phyloP scores from a whole-genome alignment of 1,140 invertebrate species.

The Diplogasteroides magnus region DNA sequence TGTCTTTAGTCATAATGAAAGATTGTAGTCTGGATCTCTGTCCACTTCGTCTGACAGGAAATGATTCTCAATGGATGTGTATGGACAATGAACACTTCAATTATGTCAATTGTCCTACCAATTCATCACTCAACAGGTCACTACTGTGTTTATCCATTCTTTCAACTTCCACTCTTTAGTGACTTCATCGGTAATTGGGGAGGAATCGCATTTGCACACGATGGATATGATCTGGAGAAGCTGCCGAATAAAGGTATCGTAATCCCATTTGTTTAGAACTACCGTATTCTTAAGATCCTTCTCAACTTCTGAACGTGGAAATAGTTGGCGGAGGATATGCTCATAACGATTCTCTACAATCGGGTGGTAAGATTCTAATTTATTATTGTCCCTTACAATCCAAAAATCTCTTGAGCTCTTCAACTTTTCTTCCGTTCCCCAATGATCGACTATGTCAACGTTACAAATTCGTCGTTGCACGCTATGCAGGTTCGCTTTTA shows the following conservation, averaged over 20 bases:
- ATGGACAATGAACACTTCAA: constrained; percentile 78
- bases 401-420: constrained; percentile 56
- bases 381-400: background rate
- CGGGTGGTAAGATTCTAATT: constrained; percentile 64
- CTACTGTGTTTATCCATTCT: background rate
- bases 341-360: constrained; percentile 77
- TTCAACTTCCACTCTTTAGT: constrained; percentile 57
- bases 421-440: constrained; percentile 81
- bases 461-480: constrained; percentile 78
- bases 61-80: constrained; percentile 72
- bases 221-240: constrained; percentile 71
- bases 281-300: constrained; percentile 56
- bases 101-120: constrained; percentile 79
- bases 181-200: constrained; percentile 79
- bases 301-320: constrained; percentile 73
- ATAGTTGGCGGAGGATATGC: constrained; percentile 90
- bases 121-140: constrained; percentile 18
- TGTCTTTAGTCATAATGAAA: background rate
- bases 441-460: constrained; percentile 72
- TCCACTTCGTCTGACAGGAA: constrained; percentile 70
- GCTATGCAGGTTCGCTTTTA: constrained; percentile 71
- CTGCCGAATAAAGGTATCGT: constrained; percentile 15
- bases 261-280: background rate
- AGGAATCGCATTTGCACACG: constrained; percentile 81
- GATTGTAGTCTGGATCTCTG: constrained; percentile 19